These are phyloP conservation scores for Lanius ludovicianus DNA, from an alignment of 2,113 vertebrate species.

Conservation along the genomic window DNA sequence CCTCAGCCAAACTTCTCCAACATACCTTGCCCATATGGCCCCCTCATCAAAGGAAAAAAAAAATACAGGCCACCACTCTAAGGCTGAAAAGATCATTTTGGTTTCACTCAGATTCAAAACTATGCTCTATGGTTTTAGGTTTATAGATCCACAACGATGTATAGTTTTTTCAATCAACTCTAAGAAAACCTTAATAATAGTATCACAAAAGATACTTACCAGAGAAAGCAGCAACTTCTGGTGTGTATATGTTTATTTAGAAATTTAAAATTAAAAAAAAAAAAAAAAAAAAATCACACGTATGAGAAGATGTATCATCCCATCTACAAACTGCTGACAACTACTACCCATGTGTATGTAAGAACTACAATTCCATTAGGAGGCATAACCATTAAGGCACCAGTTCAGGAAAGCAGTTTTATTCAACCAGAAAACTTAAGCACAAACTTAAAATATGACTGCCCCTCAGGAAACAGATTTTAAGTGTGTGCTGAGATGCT, in stretches of 20 bases:
- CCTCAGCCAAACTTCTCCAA: not conserved
- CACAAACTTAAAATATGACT: not conserved
- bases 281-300: not conserved
- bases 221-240: not conserved
- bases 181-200: not conserved
- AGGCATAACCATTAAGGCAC: slow-evolving; percentile 30
- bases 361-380: not conserved
- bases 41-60: not conserved
- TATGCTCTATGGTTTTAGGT: not conserved
- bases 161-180: not conserved
- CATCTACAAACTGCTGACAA: not conserved
- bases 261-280: not conserved
- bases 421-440: not conserved
- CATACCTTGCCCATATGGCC: not conserved
- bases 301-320: not conserved
- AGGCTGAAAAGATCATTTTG: not conserved
- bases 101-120: not conserved
- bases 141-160: not conserved
- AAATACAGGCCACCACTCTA: not conserved
- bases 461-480: not conserved
- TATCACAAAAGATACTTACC: not conserved
- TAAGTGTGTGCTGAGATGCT: not conserved
- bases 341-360: not conserved
- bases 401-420: slow-evolving; percentile 36
- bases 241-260: not conserved